A percentile compares a stretch with the other conserved stretches of the same genome.
These are phyloP conservation scores for Aproaerema taeniolella DNA, from an alignment of 2,888 invertebrate species.

Conservation along the genomic window DNA sequence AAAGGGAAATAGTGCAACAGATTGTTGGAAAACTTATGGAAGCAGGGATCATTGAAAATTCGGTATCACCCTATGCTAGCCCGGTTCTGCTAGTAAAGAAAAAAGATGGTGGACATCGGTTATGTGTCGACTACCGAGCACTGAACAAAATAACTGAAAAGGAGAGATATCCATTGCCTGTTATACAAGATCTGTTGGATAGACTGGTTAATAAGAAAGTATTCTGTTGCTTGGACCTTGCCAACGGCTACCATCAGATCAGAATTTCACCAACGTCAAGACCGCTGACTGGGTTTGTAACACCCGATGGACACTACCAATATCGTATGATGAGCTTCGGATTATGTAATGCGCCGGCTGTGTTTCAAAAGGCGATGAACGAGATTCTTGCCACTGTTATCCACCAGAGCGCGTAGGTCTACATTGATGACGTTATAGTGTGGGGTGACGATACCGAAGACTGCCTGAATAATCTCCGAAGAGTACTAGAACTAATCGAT, in stretches of 20 bases:
- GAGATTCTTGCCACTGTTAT: not conserved
- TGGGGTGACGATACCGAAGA: not conserved
- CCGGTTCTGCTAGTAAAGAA: no score
- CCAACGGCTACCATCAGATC: slow-evolving; percentile 20
- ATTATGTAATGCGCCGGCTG: slow-evolving; percentile 18
- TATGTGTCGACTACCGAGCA: no score
- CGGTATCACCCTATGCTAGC: no score
- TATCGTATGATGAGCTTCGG: not conserved
- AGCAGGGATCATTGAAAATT: no score
- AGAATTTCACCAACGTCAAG: slow-evolving; percentile 4
- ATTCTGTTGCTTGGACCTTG: slow-evolving; percentile 19
- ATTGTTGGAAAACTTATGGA: no score
- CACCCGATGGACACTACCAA: slow-evolving; percentile 11
- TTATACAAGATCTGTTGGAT: no score
- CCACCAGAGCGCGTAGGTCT: not conserved
- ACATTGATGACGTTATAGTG: not conserved
- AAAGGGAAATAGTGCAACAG: no score
- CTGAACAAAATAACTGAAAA: no score
- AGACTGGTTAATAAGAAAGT: no score
- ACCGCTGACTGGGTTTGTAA: slow-evolving; percentile 14
- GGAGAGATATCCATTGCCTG: no score
- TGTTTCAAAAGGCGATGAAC: slow-evolving; percentile 22
- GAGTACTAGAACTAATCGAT: not conserved
- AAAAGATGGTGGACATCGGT: no score
- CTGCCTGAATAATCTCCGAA: not conserved